Evolutionary conservation across 1,140 invertebrate genomes (phyloP).

Genomic region (Globodera ellingtonae): DNA sequence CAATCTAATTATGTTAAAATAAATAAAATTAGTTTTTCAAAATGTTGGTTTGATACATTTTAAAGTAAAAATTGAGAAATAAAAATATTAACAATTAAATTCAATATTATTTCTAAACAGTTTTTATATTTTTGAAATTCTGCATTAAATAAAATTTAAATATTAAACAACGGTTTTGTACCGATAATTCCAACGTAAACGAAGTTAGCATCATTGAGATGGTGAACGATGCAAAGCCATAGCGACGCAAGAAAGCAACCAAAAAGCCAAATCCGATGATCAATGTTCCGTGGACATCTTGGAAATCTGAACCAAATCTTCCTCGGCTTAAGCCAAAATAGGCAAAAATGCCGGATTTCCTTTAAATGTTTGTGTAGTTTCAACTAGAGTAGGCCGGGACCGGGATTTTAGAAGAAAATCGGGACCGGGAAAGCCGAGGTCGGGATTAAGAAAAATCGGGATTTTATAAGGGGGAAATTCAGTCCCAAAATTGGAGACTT

Average conservation of each 20-base stretch:
- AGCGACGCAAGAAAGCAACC: slow-evolving; percentile 89
- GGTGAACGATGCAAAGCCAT: slow-evolving; percentile 84
- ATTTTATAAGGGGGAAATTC: no score
- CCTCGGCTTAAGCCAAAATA: neutral
- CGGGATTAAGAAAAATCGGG: no score
- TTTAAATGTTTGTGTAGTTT: neutral
- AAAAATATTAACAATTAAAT: no score
- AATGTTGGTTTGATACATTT: no score
- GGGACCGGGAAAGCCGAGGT: no score
- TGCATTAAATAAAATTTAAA: neutral
- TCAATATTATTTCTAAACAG: neutral
- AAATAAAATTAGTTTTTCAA: no score
- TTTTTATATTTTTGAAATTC: no score
- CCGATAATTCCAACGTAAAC: slow-evolving; percentile 54
- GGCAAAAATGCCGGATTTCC: slow-evolving; percentile 12
- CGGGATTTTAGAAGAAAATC: no score
- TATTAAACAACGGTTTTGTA: neutral
- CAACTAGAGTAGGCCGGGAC: slow-evolving; percentile 1
- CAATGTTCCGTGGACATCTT: slow-evolving; percentile 95
- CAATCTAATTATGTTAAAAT: neutral
- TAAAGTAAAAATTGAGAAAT: no score
- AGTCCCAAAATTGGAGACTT: no score
- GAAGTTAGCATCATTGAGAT: slow-evolving; percentile 78
- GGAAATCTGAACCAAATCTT: slow-evolving; percentile 75
- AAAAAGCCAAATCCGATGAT: slow-evolving; percentile 93